These are phyloP conservation scores for Lagria hirta DNA, from an alignment of 2,888 invertebrate genomes.

Conservation along the genomic window DNA sequence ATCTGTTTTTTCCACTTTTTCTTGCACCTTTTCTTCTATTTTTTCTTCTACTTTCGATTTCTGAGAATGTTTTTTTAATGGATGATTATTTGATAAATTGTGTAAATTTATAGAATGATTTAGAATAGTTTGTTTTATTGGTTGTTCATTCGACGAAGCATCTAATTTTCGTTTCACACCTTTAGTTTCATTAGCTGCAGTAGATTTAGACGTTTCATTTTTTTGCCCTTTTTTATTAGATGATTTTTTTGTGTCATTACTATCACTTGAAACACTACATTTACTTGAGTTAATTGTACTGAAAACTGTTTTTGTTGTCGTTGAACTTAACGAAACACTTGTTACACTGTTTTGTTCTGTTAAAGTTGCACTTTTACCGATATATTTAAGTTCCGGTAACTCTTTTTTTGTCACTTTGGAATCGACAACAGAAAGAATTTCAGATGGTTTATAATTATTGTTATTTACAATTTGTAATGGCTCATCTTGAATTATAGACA, in stretches of 20 bases:
- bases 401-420: constrained; percentile 35
- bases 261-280: constrained; percentile 36
- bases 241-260: constrained; percentile 4
- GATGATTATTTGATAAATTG: constrained; percentile 51
- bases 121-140: constrained; percentile 43
- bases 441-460: constrained; percentile 33
- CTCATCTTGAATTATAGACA: constrained; percentile 58
- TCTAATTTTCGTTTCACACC: constrained; percentile 31
- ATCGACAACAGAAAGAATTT: constrained; percentile 22
- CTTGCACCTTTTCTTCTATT: constrained; percentile 19
- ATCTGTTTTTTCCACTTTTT: constrained; percentile 15
- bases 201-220: not conserved
- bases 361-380: constrained; percentile 28
- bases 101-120: constrained; percentile 47
- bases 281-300: constrained; percentile 43
- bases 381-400: constrained; percentile 38
- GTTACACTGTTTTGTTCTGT: constrained; percentile 6
- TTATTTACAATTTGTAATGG: constrained; percentile 21
- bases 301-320: constrained; percentile 43
- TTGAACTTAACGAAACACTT: constrained; percentile 5
- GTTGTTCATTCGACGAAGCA: constrained; percentile 36
- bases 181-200: constrained; percentile 6
- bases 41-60: too few relatives aligned
- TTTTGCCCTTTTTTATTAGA: constrained; percentile 27
- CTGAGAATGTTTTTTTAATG: constrained; percentile 46